Evolutionary conservation across 2,113 vertebrate genomes (phyloP).

Genomic region (Neolamprologus caudopunctatus): DNA sequence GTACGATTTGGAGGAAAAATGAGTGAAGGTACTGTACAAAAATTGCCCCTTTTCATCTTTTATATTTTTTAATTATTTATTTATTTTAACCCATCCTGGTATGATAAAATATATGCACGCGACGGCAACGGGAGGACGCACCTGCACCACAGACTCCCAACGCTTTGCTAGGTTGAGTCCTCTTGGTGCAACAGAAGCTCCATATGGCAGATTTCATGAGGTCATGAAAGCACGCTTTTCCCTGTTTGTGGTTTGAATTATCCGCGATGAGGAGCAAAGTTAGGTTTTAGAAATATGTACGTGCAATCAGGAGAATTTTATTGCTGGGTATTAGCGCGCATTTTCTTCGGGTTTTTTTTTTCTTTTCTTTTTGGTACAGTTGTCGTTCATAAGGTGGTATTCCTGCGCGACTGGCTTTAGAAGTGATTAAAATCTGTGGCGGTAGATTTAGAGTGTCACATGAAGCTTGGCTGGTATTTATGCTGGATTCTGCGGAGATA

Average conservation of each 20-base stretch:
- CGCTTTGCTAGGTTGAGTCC: slow-evolving; percentile 3
- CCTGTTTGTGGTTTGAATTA: not conserved
- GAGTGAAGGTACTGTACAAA: slow-evolving; percentile 44
- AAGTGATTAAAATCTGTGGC: slow-evolving; percentile 15
- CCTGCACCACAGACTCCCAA: slow-evolving; percentile 40
- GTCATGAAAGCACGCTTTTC: not conserved
- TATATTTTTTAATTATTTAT: not conserved
- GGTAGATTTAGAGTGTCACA: slow-evolving; percentile 29
- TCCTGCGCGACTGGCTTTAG: not conserved
- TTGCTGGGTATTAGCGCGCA: not conserved
- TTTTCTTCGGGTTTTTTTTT: not conserved
- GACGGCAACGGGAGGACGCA: slow-evolving; percentile 23
- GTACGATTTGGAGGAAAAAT: slow-evolving; percentile 1
- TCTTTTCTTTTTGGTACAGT: not conserved
- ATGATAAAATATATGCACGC: not conserved
- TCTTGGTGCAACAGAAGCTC: slow-evolving; percentile 49
- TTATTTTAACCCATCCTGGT: not conserved
- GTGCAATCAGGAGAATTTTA: not conserved
- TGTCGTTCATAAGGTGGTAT: not conserved
- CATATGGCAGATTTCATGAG: slow-evolving; percentile 2
- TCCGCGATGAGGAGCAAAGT: not conserved
- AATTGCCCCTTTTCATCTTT: not conserved
- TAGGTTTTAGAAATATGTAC: not conserved
- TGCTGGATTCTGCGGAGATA: not conserved
- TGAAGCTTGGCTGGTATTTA: slow-evolving; percentile 7